Evolutionary conservation across 2,888 invertebrate genomes (phyloP).

Genomic region (Buathra laborator): DNA sequence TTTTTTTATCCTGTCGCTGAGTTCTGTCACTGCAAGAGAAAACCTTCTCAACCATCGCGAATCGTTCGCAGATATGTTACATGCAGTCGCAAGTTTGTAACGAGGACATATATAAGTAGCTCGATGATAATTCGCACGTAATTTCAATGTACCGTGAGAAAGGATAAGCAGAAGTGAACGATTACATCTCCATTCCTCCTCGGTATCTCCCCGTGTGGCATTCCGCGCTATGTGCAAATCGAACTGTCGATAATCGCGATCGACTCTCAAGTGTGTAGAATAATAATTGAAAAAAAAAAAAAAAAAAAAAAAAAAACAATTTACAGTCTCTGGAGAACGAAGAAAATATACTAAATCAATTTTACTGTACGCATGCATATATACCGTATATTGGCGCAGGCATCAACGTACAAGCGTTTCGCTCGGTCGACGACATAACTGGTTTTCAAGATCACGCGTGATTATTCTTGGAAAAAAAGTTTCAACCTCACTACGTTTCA

Average conservation of each 20-base stretch:
- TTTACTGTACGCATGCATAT: slow-evolving; percentile 16
- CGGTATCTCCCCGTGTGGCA: slow-evolving; percentile 1
- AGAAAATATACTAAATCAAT: slow-evolving; percentile 4
- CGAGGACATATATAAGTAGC: slow-evolving; percentile 43
- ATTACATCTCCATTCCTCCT: slow-evolving; percentile 16
- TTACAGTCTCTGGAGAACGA: background rate
- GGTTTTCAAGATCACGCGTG: slow-evolving; percentile 66
- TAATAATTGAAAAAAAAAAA: slow-evolving; percentile 38
- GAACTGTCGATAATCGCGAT: slow-evolving; percentile 53
- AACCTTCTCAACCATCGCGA: background rate
- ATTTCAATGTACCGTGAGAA: slow-evolving; percentile 46
- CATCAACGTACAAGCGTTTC: slow-evolving; percentile 45
- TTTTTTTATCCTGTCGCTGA: background rate
- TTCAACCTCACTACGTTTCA: slow-evolving; percentile 21
- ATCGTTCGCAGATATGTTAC: background rate
- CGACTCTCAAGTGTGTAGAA: slow-evolving; percentile 31
- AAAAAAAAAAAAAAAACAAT: slow-evolving; percentile 2
- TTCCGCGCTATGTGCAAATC: slow-evolving; percentile 39
- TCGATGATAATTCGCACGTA: slow-evolving; percentile 22
- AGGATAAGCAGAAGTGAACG: slow-evolving; percentile 18
- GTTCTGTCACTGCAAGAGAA: background rate
- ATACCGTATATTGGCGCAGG: slow-evolving; percentile 17
- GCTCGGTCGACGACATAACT: slow-evolving; percentile 64
- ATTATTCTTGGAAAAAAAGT: slow-evolving; percentile 46
- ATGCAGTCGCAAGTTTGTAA: slow-evolving; percentile 25